These are phyloP conservation scores for Petrocephalus sullivani DNA, from an alignment of 2,797 vertebrate species.

Conservation along the genomic window DNA sequence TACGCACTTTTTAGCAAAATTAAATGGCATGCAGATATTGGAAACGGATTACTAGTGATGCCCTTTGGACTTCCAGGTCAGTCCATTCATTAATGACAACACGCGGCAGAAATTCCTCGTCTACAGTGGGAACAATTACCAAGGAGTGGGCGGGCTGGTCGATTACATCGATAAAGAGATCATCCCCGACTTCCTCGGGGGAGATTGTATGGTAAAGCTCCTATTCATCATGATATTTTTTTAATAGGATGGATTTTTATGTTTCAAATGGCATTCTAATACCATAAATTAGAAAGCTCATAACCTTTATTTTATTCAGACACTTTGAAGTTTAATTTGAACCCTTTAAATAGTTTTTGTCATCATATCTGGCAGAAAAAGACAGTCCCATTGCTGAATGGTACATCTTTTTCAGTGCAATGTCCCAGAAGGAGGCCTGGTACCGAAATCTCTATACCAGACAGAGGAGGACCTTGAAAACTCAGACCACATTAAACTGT, in stretches of 20 bases:
- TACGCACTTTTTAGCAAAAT: not conserved
- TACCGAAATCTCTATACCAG: constrained; percentile 69
- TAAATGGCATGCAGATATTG: not conserved
- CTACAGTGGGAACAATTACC: constrained; percentile 71
- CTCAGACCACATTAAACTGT: constrained; percentile 57
- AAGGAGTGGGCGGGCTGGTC: constrained; percentile 64
- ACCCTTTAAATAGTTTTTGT: not conserved
- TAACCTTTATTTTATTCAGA: not conserved
- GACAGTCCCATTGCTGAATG: not conserved
- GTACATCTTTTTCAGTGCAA: constrained; percentile 53
- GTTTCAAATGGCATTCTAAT: too few species aligned
- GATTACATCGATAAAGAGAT: constrained; percentile 69
- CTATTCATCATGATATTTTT: not conserved
- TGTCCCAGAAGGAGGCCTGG: constrained; percentile 69
- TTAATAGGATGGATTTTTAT: too few species aligned
- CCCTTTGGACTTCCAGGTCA: constrained; percentile 52
- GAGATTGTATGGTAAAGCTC: constrained; percentile 66
- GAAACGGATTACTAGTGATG: not conserved
- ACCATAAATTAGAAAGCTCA: not conserved
- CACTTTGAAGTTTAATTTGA: not conserved
- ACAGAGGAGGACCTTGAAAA: constrained; percentile 59
- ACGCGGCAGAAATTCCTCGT: constrained; percentile 72
- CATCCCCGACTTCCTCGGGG: constrained; percentile 72
- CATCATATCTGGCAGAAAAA: not conserved
- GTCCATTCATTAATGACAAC: constrained; percentile 75